Evolutionary conservation across 2,113 vertebrate genomes (phyloP).

Genomic region (Camelus bactrianus): DNA sequence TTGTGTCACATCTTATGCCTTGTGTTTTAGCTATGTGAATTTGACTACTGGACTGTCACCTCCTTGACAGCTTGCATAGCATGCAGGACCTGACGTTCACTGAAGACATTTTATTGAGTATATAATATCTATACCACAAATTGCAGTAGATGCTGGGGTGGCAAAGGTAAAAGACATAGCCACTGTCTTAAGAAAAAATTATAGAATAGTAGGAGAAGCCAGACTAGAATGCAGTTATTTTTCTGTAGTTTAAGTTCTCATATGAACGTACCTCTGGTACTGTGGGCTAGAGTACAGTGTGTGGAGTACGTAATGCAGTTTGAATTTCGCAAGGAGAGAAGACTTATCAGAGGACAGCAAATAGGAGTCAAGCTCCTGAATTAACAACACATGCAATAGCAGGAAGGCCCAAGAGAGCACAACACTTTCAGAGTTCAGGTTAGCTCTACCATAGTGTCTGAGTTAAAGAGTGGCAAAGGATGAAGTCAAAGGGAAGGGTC

Average conservation of each 20-base stretch:
- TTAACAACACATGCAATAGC: neutral
- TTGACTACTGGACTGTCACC: neutral
- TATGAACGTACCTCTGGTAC: neutral
- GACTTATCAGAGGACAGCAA: neutral
- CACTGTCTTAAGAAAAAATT: neutral
- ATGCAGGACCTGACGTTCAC: neutral
- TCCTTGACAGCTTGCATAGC: neutral
- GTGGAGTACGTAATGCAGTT: neutral
- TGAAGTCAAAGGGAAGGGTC: neutral
- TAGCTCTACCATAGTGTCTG: neutral
- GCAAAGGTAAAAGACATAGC: neutral
- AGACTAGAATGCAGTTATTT: slow-evolving; percentile 2
- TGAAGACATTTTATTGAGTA: neutral
- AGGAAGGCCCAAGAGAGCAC: neutral
- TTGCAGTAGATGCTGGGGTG: neutral
- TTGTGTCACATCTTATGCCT: neutral
- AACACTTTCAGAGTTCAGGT: neutral
- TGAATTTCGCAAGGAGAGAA: neutral
- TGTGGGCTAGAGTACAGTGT: neutral
- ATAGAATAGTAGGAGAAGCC: neutral
- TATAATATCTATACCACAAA: neutral
- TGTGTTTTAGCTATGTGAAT: neutral
- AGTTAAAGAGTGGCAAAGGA: neutral
- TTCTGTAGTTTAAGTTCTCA: slow-evolving; percentile 25
- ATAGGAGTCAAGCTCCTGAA: neutral